Percentiles rank a stretch among this genome's conserved stretches.
Evolutionary conservation across 1,140 invertebrate genomes (phyloP).

Genomic region (Macrocentrus cingulum): DNA sequence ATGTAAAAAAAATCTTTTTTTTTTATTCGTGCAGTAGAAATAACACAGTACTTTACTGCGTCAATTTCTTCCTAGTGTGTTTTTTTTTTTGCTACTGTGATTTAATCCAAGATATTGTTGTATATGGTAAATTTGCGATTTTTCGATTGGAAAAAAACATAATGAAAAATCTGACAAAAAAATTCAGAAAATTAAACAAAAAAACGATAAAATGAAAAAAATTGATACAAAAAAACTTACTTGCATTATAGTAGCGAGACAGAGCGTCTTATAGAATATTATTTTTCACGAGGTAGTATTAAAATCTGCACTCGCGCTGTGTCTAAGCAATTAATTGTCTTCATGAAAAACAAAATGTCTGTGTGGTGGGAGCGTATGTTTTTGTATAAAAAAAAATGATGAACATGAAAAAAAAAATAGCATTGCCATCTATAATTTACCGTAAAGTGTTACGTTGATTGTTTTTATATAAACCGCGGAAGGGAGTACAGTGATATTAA

Average conservation of each 20-base stretch:
- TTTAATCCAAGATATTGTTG: conserved; percentile 7
- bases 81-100: conserved; percentile 14
- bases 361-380: not conserved
- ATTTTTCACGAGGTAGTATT: conserved; percentile 13
- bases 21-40: conserved; percentile 18
- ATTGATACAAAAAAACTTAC: conserved; percentile 4
- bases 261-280: conserved; percentile 22
- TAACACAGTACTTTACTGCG: no score
- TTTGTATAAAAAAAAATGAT: not conserved
- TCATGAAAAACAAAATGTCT: conserved; percentile 10
- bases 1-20: conserved; percentile 14
- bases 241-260: conserved; percentile 15
- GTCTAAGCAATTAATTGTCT: conserved; percentile 27
- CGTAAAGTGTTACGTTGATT: conserved; percentile 2
- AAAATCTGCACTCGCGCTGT: conserved; percentile 16
- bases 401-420: not conserved
- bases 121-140: no score
- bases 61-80: no score
- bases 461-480: no score
- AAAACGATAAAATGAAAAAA: not conserved
- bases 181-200: not conserved
- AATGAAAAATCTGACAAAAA: not conserved
- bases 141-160: not conserved
- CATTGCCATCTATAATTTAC: conserved; percentile 10
- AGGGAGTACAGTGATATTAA: no score